Evolutionary conservation across 2,113 vertebrate species (phyloP), one percentile per base, ranked within the genome.

Genomic region (Rhea pennata): DNA sequence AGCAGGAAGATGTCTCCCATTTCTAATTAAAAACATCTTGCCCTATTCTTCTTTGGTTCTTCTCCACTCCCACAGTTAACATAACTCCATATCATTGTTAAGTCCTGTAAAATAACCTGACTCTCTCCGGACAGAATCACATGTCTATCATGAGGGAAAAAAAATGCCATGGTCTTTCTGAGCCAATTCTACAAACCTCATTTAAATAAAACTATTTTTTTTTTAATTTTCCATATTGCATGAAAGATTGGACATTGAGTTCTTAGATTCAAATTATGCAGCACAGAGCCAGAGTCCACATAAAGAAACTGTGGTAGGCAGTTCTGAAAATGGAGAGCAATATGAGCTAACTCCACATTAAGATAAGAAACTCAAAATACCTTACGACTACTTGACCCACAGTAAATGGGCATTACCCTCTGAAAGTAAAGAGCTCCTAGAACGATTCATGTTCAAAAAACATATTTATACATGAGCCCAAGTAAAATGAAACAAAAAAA

Each of bases 181-280:
- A 62, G 53, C 8, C 66, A 33, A 36, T 15, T 21, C 36, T 29
- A 12, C 36, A 2, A 4, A 61, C 20, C n/a, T 14, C 0, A 26
- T 42, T 17, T 58, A 24, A 39, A 33, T 22, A 51, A 67, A 67
- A 4, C 6, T 13, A 46, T 20, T 12, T 1, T 29, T 29, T 20
- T 33, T 17, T 12, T 3, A 3, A 27, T 64, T 56, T 40, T 16
- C 46, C 26, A 44, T 20, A 2, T n/a, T 14, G 10, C 2, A 0
- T 12, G 5, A 48, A 48, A 22, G 9, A 27, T 56, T 26, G 33
- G 31, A 39, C 7, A 3, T 23, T 20, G 36, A 53, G 51, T 36
- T 36, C 56, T 7, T 10, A 5, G 3, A 24, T 26, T 23, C 1
- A 0, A 33, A 21, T 10, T n/a, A n/a, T 14, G 19, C 46, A 56